Evolutionary conservation across 2,888 invertebrate genomes (phyloP), one percentile per base, ranked within the genome.

Genomic region (Drosophila recens): DNA sequence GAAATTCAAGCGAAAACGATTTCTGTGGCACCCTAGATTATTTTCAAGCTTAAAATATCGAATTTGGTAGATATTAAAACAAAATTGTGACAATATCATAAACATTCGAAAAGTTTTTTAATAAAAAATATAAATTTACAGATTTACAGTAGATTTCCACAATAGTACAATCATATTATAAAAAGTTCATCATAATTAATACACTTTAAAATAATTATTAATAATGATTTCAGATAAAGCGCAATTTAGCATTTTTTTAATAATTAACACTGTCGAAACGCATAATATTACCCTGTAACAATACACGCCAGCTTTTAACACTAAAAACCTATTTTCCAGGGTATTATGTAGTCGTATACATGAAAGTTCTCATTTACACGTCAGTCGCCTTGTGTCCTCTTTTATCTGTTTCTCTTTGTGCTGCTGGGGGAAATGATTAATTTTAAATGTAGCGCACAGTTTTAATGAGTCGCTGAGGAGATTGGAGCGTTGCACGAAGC

Each of bases 401-500:
- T 62, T 62, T 62, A 42, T 43, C 52, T 52, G 61, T 23, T 52
- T 57, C 52, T 34, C 49, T 54, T 59, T 66, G 59, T 66, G 49
- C 73, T 66, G 43, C 27, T 59, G 43, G 57, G 65, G 63, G 58
- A 72, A 67, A 67, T 81, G 79, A 85, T 85, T 79, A 75, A 81
- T 81, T 81, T 81, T 79, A 75, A 85, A 85, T 85, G 80, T 79
- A 63, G 76, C 86, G 70, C 76, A 72, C 79, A 68, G 66, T 72
- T 82, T 81, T 85, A 85, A 85, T 81, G 82, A 81, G 80, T 75
- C 82, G 65, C 86, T 61, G 58, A 56, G 70, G 81, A 76, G 56
- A 67, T 58, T 61, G 59, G 33, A 59, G 64, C 57, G 20, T n/a
- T 61, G 48, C 63, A 51, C 33, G 45, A 52, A 23, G 45, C 33